These are phyloP conservation scores for Rutilus rutilus DNA, from an alignment of 2,113 vertebrate genomes.

Conservation along the genomic window DNA sequence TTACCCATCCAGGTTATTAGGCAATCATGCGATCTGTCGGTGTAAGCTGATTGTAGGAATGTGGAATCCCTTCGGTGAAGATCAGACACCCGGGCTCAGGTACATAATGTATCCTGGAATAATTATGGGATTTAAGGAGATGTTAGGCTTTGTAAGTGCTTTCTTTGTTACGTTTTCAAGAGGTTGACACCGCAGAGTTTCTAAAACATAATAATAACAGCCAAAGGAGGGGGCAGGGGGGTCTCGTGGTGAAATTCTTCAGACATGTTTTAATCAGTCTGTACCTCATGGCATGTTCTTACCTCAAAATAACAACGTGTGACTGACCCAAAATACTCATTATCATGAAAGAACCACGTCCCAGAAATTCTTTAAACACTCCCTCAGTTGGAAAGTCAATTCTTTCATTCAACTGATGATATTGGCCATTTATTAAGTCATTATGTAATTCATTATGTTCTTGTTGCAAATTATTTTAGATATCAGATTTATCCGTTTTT, in stretches of 20 bases:
- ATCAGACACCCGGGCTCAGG: slow-evolving; percentile 73
- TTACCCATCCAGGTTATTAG: slow-evolving; percentile 72
- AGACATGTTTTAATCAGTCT: slow-evolving; percentile 68
- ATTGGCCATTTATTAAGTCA: not conserved
- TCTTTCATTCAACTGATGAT: not conserved
- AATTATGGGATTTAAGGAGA: slow-evolving; percentile 77
- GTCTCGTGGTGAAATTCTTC: slow-evolving; percentile 57
- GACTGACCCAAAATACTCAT: slow-evolving; percentile 56
- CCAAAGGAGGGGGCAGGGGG: slow-evolving; percentile 26
- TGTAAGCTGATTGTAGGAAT: slow-evolving; percentile 76
- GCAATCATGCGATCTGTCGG: slow-evolving; percentile 75
- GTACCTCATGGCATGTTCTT: slow-evolving; percentile 56
- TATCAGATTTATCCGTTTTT: not conserved
- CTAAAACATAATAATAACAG: slow-evolving; percentile 64
- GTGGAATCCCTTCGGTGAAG: slow-evolving; percentile 71
- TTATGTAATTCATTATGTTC: not conserved
- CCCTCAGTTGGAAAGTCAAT: no score
- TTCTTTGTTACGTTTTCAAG: slow-evolving; percentile 73
- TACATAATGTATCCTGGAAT: slow-evolving; percentile 77
- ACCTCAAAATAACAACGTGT: slow-evolving; percentile 57
- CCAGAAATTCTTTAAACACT: slow-evolving; percentile 40
- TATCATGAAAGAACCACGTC: slow-evolving; percentile 46
- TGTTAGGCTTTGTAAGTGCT: slow-evolving; percentile 76
- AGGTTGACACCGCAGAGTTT: slow-evolving; percentile 70
- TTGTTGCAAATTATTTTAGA: slow-evolving; percentile 31